Percentiles rank a stretch among this genome's conserved stretches.
These are phyloP conservation scores for Cylas formicarius DNA, from an alignment of 1,140 invertebrate genomes.

Conservation along the genomic window DNA sequence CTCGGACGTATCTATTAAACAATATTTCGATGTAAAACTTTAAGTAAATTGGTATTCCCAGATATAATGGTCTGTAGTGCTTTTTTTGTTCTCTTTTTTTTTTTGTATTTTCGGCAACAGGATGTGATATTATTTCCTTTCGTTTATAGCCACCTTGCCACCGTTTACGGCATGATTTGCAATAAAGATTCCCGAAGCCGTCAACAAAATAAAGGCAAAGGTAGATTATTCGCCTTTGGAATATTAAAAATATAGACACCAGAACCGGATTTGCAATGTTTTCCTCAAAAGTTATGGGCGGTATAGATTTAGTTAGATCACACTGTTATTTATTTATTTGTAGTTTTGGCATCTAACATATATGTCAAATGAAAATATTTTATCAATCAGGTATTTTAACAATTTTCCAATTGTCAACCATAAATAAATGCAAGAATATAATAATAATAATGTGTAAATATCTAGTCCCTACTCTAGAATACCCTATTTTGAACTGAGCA, in stretches of 20 bases:
- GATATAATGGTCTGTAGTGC: no score
- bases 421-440: no score
- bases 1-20: constrained; percentile 1
- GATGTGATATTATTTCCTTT: neutral
- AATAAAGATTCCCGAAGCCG: neutral
- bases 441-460: no score
- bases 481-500: no score
- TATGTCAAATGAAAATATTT: no score
- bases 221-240: neutral
- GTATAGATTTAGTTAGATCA: no score
- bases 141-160: neutral
- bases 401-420: no score
- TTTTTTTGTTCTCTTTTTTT: no score
- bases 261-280: neutral
- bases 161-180: neutral
- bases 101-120: constrained; percentile 2
- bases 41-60: constrained; percentile 6
- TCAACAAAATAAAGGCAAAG: constrained; percentile 3
- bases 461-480: no score
- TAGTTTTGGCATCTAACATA: no score
- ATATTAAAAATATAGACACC: neutral
- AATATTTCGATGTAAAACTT: constrained; percentile 4
- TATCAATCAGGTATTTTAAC: no score
- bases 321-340: no score
- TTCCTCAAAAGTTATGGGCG: neutral